Conservation (phyloP, 2,888 invertebrate species). For the Rhaphigaster nebulosa region DNA sequence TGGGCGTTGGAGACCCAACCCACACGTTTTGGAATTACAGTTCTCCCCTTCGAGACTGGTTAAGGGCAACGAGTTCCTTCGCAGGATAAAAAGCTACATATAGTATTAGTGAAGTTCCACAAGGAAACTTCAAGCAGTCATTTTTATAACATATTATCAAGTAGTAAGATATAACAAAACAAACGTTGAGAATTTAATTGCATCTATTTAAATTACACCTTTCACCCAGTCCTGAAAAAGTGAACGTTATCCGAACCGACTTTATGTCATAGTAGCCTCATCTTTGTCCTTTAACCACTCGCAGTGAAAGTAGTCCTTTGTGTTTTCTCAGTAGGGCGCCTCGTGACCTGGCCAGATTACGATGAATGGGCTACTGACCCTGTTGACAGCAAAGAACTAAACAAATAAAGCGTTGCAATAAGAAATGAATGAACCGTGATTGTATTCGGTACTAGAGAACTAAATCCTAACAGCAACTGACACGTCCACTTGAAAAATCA, state of each 20-base stretch:
- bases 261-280: not conserved
- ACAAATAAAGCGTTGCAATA: not conserved
- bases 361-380: not conserved
- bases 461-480: not conserved
- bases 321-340: not conserved
- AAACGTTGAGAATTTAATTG: not conserved
- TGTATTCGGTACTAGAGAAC: not conserved
- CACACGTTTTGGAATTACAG: not conserved
- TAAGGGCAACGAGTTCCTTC: not conserved
- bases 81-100: not conserved
- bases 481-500: not conserved
- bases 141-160: no score
- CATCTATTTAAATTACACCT: no score
- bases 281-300: not conserved
- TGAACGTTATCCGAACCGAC: not conserved
- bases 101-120: no score
- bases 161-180: no score
- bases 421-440: not conserved
- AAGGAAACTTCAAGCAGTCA: no score
- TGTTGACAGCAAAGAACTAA: not conserved
- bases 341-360: not conserved
- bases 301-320: constrained; percentile 1
- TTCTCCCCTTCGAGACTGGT: not conserved
- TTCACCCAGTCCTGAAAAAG: not conserved
- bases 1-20: not conserved